Evolutionary conservation across 2,888 invertebrate species (phyloP), one percentile per base, ranked within the genome.

Genomic region (Silvanus unidentatus): DNA sequence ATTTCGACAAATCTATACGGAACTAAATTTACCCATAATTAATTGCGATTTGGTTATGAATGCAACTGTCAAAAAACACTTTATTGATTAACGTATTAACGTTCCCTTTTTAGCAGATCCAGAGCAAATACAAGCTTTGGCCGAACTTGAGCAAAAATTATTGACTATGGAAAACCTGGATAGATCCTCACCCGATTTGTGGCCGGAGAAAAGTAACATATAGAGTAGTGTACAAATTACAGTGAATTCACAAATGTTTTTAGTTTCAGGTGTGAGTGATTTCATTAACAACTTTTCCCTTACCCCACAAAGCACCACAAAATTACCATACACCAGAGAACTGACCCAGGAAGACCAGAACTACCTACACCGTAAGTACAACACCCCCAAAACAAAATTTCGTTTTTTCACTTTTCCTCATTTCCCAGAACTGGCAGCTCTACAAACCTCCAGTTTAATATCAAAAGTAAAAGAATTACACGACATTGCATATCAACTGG

Each of bases 401-500:
- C n/a, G n/a, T n/a, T n/a, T n/a, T n/a, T 22, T 22, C 6, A 12
- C 3, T 12, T 32, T 12, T 5, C 13, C n/a, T 32, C n/a, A 32
- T 48, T 38, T 51, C 77, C 14, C 69, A 88, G 88, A 87, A 70
- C 72, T 88, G 40, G 84, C 86, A 14, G 73, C 80, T 8, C 67
- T 96, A 41, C 81, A 91, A 6, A 84, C 89, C 42, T 82, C 88
- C 49, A 87, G 88, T 51, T 75, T 98, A 16, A 86, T 97, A 58
- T 84, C 90, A 61, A 96, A 96, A 78, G 91, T 98, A 1, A 89
- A 92, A 69, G 89, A 91, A 64, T 76, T 98, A 11, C 95, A 97
- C 66, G 95, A 97, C 65, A 78, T 89, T 48, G 94, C 97, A 1
- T 98, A 96, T 70, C 90, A 93, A 63, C 75, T 99, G 22, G 97